Evolutionary conservation across 2,888 invertebrate genomes (phyloP).

Genomic region (Drosophila acutilabella): DNA sequence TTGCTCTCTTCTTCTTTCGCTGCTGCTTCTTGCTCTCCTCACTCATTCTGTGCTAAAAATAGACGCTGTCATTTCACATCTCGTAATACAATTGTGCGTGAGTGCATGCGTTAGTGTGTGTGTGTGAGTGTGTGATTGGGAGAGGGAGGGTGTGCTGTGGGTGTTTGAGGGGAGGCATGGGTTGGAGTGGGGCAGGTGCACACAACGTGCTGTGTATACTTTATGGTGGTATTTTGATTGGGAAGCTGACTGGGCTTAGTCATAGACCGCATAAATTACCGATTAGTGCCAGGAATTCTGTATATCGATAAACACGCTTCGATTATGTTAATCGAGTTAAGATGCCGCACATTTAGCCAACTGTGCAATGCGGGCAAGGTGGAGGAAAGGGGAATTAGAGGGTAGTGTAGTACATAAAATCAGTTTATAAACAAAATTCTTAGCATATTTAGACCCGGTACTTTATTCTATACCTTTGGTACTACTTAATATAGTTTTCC

Average conservation of each 20-base stretch:
- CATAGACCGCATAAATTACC: conserved; percentile 42
- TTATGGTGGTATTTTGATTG: conserved; percentile 35
- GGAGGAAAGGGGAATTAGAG: not conserved
- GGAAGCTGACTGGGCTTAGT: conserved; percentile 17
- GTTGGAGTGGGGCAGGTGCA: not conserved
- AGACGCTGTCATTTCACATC: conserved; percentile 38
- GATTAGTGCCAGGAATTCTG: conserved; percentile 39
- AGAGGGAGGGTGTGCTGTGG: too few species aligned
- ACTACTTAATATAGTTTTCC: too few species aligned
- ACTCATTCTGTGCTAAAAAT: conserved; percentile 41
- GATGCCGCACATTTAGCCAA: not conserved
- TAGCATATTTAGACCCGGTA: too few species aligned
- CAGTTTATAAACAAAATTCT: too few species aligned
- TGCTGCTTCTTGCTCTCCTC: conserved; percentile 5
- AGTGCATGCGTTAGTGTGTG: too few species aligned
- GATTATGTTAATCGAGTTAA: conserved; percentile 19
- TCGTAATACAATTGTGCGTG: conserved; percentile 16
- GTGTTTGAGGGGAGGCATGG: not conserved
- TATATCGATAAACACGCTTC: conserved; percentile 24
- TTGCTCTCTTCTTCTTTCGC: not conserved
- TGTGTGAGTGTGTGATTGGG: not conserved
- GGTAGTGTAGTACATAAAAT: too few species aligned
- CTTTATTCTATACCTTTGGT: too few species aligned
- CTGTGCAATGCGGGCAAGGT: not conserved
- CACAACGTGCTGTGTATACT: conserved; percentile 14